Evolutionary conservation across 2,888 invertebrate species (phyloP), one percentile per base, ranked within the genome.

Genomic region (Eupithecia vulgata): DNA sequence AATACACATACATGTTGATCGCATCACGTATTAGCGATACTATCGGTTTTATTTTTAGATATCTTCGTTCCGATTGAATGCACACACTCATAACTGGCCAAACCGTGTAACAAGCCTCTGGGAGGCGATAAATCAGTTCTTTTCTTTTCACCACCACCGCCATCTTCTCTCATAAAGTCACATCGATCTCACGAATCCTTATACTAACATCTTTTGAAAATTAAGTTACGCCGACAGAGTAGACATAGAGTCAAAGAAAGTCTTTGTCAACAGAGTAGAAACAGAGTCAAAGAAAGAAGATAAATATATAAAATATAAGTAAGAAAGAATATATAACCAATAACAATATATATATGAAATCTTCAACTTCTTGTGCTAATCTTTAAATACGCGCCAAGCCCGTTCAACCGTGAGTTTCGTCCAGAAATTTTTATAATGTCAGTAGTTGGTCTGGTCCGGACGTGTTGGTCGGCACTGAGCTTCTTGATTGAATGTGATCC

Each of bases 91-190:
- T 21, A 52, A 52, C 10, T 52, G 10, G 48, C 10, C 25, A 57
- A 57, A 57, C 25, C 5, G 5, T 25, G 57, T 13, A 57, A 57
- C 21, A 25, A 57, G 57, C 57, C 57, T 57, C 25, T 12, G 57
- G 13, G 25, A 57, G 25, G 57, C 48, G 1, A 1, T 57, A 57
- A 57, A 25, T 57, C 57, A 57, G 57, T 57, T 57, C 57, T 57
- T 57, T 57, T 13, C 25, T 5, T 21, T 12, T 21, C 25, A 57
- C 25, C 2, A 21, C 48, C 12, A 57, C 25, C 57, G 13, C 25
- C 13, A 25, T 57, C 57, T 57, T 57, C 57, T 57, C 57, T 21
- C 57, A n/a, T n/a, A 57, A 52, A 57, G 57, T 25, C 57, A 57
- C 57, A 25, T 57, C 57, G 25, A 57, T 57, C 25, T 12, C 12